phyloP scores from a whole-genome alignment of 2,888 invertebrate species.

The Ceratothoa steindachneri region DNA sequence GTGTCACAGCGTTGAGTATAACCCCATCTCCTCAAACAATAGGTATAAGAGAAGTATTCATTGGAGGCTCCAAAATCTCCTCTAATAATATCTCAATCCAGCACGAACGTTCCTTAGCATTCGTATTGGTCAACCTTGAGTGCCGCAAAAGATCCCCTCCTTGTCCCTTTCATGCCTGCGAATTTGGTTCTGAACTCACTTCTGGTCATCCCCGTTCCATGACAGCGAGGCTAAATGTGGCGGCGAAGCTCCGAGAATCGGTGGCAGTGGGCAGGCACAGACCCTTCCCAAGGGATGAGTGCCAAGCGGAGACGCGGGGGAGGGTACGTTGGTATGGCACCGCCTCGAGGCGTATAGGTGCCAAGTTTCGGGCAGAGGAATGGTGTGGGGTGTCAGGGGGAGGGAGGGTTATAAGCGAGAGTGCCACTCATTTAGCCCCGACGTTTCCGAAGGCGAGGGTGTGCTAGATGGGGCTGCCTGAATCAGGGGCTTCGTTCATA shows the following conservation, averaged over 20 bases:
- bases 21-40: too few relatives aligned
- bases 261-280: too few relatives aligned
- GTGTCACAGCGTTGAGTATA: too few relatives aligned
- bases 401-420: constrained; percentile 18
- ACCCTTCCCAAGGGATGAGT: background rate
- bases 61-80: too few relatives aligned
- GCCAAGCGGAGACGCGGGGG: constrained; percentile 4
- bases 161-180: too few relatives aligned
- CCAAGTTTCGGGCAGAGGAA: constrained; percentile 26
- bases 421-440: constrained; percentile 41
- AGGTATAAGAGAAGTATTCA: too few relatives aligned
- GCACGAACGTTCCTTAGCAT: too few relatives aligned
- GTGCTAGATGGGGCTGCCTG: constrained; percentile 47
- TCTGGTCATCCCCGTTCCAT: background rate
- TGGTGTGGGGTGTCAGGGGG: constrained; percentile 25
- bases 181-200: too few relatives aligned
- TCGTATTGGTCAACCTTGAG: too few relatives aligned
- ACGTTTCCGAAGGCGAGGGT: constrained; percentile 47
- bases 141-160: too few relatives aligned
- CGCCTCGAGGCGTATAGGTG: constrained; percentile 25
- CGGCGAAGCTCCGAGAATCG: background rate
- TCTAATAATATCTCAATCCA: too few relatives aligned
- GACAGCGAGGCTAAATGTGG: constrained; percentile 9
- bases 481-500: constrained; percentile 43
- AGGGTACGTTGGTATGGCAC: constrained; percentile 17